Evolutionary conservation across 1,140 invertebrate genomes (phyloP).

Genomic region (Euura saliciscinereae): DNA sequence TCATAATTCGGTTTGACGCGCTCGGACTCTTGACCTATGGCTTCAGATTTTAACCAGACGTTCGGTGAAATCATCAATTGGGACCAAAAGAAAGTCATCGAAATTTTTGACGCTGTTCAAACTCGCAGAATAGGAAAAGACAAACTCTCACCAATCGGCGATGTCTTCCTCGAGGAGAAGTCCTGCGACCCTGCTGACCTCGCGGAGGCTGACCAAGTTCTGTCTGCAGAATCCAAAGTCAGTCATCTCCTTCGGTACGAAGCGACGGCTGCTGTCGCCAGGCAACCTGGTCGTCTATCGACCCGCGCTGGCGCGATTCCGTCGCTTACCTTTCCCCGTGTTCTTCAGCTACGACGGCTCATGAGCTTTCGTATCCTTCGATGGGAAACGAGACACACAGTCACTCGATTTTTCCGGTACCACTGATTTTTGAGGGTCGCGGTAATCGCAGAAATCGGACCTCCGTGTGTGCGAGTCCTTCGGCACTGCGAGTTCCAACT

Average conservation of each 20-base stretch:
- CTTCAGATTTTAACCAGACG: too few species aligned
- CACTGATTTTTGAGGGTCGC: too few species aligned
- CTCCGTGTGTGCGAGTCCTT: neutral
- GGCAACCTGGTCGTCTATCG: slow-evolving; percentile 53
- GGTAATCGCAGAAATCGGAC: too few species aligned
- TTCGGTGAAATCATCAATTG: too few species aligned
- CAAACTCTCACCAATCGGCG: neutral
- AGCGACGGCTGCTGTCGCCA: slow-evolving; percentile 31
- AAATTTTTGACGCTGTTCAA: too few species aligned
- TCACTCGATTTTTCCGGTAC: too few species aligned
- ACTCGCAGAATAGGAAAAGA: neutral
- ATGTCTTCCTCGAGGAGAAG: neutral
- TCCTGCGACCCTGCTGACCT: slow-evolving; percentile 20
- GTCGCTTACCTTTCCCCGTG: slow-evolving; percentile 28
- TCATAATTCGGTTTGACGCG: too few species aligned
- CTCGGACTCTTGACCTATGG: too few species aligned
- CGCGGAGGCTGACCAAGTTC: slow-evolving; percentile 27
- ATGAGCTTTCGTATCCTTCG: too few species aligned
- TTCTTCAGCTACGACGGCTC: neutral
- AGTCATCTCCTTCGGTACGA: neutral
- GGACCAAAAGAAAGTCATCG: too few species aligned
- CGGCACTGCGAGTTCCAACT: too few species aligned
- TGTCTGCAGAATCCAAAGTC: slow-evolving; percentile 19
- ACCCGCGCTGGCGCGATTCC: slow-evolving; percentile 55
- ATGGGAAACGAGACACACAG: too few species aligned